Conservation (phyloP, 2,113 vertebrate genomes). For the Pongo pygmaeus region DNA sequence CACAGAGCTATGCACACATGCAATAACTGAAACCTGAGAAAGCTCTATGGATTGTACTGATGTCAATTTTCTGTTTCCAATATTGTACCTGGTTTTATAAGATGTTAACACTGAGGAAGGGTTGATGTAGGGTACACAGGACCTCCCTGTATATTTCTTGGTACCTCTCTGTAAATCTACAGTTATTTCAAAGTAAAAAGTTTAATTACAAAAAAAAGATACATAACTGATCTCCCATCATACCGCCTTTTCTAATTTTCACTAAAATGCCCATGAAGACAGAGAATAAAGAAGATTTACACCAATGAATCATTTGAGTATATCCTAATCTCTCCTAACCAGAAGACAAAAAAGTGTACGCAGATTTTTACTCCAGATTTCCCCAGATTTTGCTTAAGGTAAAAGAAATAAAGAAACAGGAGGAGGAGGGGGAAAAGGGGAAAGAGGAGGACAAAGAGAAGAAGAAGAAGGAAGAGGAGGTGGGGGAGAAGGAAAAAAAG, state of each 20-base stretch:
- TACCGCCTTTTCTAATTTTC: neutral
- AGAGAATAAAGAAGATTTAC: neutral
- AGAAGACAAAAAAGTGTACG: neutral
- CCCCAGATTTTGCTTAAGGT: neutral
- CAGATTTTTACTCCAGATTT: neutral
- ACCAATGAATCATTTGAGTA: neutral
- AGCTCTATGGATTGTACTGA: neutral
- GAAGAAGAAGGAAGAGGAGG: neutral
- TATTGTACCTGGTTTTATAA: neutral
- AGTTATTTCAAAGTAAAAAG: neutral
- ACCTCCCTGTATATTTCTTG: neutral
- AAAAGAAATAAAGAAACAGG: neutral
- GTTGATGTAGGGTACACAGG: neutral
- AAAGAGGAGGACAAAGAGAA: neutral
- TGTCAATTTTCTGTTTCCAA: neutral
- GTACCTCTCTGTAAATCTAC: neutral
- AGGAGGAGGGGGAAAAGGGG: neutral
- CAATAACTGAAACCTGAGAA: neutral
- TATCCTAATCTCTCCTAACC: neutral
- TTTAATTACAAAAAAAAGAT: neutral
- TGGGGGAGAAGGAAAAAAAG: neutral
- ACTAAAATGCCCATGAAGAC: neutral
- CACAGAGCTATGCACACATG: neutral
- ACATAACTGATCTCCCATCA: neutral
- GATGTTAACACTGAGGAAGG: neutral